Percentiles rank a stretch among this genome's conserved stretches.
Conservation (phyloP, 2,888 invertebrate genomes). For the Tridacna crocea region DNA sequence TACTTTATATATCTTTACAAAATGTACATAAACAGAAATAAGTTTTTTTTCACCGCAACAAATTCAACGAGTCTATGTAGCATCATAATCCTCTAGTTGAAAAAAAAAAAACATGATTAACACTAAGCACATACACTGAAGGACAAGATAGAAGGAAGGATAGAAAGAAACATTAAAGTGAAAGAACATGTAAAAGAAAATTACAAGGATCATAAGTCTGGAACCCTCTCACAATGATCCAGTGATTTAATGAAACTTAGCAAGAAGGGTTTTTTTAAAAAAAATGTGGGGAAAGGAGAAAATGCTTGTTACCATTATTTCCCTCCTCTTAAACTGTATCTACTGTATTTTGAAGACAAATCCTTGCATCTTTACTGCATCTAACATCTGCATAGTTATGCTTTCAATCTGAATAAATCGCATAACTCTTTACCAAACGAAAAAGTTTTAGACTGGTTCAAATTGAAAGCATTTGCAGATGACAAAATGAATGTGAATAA, state of each 20-base stretch:
- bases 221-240: no score
- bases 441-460: no score
- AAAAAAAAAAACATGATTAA: constrained; percentile 9
- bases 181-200: background rate
- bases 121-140: constrained; percentile 24
- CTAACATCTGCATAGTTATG: no score
- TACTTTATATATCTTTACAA: constrained; percentile 67
- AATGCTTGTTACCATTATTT: background rate
- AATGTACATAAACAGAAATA: constrained; percentile 63
- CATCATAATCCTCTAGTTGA: constrained; percentile 24
- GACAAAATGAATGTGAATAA: no score
- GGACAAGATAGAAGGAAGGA: constrained; percentile 3
- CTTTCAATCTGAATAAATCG: no score
- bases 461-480: no score
- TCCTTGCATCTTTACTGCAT: no score
- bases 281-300: background rate
- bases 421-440: no score
- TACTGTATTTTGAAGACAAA: no score
- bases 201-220: background rate
- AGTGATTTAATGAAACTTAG: no score
- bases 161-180: background rate
- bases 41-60: constrained; percentile 61
- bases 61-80: constrained; percentile 57
- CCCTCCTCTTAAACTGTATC: background rate
- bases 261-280: no score